A percentile compares a stretch with the other conserved stretches of the same genome.
Evolutionary conservation across 2,113 vertebrate species (phyloP).

Genomic region (Phodopus roborovskii): DNA sequence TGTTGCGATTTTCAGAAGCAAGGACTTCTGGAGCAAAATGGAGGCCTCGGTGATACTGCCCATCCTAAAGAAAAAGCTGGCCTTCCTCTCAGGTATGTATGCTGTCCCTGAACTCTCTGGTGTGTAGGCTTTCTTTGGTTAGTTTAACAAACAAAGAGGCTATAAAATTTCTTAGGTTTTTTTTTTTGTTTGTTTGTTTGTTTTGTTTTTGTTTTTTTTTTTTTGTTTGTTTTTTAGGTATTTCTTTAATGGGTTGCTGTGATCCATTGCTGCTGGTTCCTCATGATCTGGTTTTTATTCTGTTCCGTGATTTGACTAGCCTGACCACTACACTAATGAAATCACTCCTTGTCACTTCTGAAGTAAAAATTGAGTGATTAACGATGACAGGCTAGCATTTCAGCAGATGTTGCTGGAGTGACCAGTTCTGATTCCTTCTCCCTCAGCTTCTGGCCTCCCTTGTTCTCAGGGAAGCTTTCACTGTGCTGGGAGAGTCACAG

Average conservation of each 20-base stretch:
- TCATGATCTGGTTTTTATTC: constrained; percentile 16
- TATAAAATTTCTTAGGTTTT: not conserved
- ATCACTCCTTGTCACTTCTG: constrained; percentile 27
- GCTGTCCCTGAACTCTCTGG: not conserved
- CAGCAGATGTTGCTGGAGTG: constrained; percentile 29
- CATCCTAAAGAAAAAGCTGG: constrained; percentile 97
- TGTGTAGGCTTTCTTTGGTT: constrained; percentile 42
- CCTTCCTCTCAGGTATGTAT: constrained; percentile 97
- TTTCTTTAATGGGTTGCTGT: constrained; percentile 5
- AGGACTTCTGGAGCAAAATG: constrained; percentile 86
- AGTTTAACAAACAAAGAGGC: constrained; percentile 48
- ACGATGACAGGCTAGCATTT: not conserved
- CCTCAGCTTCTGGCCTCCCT: not conserved
- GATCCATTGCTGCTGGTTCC: constrained; percentile 41
- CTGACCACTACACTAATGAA: not conserved
- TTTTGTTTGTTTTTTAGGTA: no score
- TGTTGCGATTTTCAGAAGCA: constrained; percentile 81
- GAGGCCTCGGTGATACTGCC: constrained; percentile 95
- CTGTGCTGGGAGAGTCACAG: not conserved
- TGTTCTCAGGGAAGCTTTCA: not conserved
- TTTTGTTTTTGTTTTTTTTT: no score
- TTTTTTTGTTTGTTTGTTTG: no score
- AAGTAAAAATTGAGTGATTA: not conserved
- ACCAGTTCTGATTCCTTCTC: not conserved
- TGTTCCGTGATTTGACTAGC: constrained; percentile 65